A percentile compares a stretch with the other conserved stretches of the same genome.
phyloP scores from a whole-genome alignment of 2,888 invertebrate genomes.

The Mythimna ferrago region DNA sequence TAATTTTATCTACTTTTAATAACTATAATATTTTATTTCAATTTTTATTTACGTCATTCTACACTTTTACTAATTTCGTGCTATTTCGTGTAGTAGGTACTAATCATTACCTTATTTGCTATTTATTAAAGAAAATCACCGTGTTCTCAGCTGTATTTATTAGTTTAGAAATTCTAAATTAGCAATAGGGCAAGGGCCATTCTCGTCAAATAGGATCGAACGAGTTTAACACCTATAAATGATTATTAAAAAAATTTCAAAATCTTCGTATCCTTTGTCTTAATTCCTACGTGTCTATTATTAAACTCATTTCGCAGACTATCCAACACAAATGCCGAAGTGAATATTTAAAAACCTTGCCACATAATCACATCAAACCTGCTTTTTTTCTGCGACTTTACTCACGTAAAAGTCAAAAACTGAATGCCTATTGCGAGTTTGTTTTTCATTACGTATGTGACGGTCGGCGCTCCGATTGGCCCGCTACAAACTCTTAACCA shows the following conservation, averaged over 20 bases:
- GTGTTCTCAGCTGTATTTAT: neutral
- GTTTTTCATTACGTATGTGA: too few species aligned
- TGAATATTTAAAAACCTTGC: neutral
- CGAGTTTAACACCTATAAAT: neutral
- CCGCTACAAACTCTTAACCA: too few species aligned
- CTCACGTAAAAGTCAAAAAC: too few species aligned
- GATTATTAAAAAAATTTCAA: neutral
- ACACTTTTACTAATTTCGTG: neutral
- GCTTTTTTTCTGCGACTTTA: too few species aligned
- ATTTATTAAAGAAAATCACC: neutral
- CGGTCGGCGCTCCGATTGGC: too few species aligned
- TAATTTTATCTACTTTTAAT: neutral
- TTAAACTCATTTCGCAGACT: neutral
- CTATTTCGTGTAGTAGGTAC: conserved; percentile 1
- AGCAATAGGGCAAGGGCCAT: neutral
- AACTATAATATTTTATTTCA: neutral
- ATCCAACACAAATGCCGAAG: neutral
- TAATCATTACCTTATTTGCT: neutral
- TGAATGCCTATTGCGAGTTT: too few species aligned
- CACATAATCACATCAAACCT: too few species aligned
- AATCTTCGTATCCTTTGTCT: neutral
- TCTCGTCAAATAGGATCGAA: neutral
- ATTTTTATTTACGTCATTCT: neutral
- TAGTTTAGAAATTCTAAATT: neutral
- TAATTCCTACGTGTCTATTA: neutral